Percentiles rank a stretch among this genome's conserved stretches.
phyloP scores from a whole-genome alignment of 2,113 vertebrate genomes.

The Megaceryle maxima region DNA sequence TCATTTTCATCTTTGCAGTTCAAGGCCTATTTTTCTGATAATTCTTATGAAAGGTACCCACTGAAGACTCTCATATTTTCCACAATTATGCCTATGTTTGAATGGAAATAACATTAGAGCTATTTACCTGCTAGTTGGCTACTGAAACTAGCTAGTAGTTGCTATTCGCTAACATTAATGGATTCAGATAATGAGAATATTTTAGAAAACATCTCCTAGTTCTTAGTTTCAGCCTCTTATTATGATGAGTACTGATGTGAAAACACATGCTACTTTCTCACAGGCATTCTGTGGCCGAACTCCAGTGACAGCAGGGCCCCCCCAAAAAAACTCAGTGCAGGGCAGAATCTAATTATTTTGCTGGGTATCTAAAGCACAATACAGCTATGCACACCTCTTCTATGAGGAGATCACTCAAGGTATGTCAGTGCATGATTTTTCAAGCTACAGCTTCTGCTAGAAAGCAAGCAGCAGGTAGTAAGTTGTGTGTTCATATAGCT shows the following conservation, averaged over 20 bases:
- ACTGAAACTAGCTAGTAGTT: neutral
- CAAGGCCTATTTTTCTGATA: neutral
- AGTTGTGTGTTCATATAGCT: neutral
- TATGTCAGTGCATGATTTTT: neutral
- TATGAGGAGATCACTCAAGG: neutral
- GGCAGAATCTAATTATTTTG: neutral
- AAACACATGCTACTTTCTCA: accelerated
- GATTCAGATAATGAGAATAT: neutral
- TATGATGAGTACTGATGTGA: neutral
- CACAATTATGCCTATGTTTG: neutral
- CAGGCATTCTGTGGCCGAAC: neutral
- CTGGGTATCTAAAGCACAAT: neutral
- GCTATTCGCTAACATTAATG: neutral
- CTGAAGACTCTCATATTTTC: neutral
- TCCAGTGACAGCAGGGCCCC: neutral
- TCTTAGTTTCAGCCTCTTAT: neutral
- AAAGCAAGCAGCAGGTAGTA: neutral
- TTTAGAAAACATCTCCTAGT: neutral
- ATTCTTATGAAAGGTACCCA: neutral
- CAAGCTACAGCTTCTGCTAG: neutral
- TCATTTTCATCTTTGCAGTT: neutral
- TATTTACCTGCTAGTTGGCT: neutral
- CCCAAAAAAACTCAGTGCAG: neutral
- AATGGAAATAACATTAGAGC: neutral
- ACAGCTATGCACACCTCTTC: neutral